A percentile compares a stretch with the other conserved stretches of the same genome.
phyloP scores from a whole-genome alignment of 2,888 invertebrate genomes.

The Cylloceria caligata region DNA sequence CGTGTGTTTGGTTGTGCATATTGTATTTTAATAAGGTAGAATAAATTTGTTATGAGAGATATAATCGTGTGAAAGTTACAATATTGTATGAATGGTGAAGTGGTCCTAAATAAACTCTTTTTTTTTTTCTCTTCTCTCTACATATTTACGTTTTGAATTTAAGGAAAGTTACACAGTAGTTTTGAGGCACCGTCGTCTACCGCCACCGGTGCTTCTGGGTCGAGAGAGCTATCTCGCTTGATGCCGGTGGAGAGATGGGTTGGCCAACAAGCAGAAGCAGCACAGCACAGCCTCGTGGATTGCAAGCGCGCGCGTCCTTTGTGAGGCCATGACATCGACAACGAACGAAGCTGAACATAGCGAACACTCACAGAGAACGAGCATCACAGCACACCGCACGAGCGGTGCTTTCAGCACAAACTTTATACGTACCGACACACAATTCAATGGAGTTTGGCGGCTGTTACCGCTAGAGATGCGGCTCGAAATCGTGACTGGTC shows the following conservation, averaged over 20 bases:
- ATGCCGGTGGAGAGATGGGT: conserved; percentile 11
- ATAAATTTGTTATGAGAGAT: background rate
- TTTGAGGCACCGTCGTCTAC: background rate
- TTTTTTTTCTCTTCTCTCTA: background rate
- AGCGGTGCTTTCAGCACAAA: conserved; percentile 38
- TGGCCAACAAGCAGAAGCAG: too few relatives aligned
- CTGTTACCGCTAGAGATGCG: conserved; percentile 36
- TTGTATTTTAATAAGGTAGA: too few relatives aligned
- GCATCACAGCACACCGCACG: conserved; percentile 9
- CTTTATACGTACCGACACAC: conserved; percentile 48
- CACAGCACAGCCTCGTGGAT: conserved; percentile 20
- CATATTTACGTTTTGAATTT: conserved; percentile 44
- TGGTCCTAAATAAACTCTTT: background rate
- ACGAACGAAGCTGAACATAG: conserved; percentile 9
- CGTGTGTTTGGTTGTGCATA: too few relatives aligned
- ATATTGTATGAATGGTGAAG: too few relatives aligned
- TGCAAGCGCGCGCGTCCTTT: conserved; percentile 37
- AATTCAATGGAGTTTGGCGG: conserved; percentile 42
- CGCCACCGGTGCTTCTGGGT: conserved; percentile 30
- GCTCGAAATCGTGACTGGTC: too few relatives aligned
- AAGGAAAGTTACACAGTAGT: conserved; percentile 23
- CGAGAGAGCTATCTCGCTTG: conserved; percentile 34
- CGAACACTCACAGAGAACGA: background rate
- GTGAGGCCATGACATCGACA: conserved; percentile 44
- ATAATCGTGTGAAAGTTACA: background rate